phyloP scores from a whole-genome alignment of 2,797 vertebrate genomes.

The Muscicapa comitata region DNA sequence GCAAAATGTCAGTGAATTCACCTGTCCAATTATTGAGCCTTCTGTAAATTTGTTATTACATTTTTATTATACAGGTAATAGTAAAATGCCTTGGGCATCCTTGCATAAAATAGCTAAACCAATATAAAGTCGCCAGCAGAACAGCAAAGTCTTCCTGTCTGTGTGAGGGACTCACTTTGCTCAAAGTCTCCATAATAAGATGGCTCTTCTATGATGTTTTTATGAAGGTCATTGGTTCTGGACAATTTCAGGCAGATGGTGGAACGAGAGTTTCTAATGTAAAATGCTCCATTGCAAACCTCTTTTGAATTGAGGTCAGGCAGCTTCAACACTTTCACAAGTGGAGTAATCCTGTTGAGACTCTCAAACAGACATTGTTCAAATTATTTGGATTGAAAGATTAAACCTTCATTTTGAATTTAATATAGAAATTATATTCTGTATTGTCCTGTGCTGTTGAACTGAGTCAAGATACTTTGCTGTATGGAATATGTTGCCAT shows the following conservation, averaged over 20 bases:
- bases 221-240: background rate
- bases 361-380: background rate
- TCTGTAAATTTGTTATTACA: background rate
- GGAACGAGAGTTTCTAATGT: background rate
- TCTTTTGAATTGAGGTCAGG: background rate
- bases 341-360: background rate
- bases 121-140: background rate
- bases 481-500: background rate
- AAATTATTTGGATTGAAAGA: background rate
- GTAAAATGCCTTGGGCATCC: background rate
- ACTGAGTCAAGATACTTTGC: background rate
- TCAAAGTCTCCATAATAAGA: background rate
- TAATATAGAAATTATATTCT: background rate
- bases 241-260: background rate
- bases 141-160: background rate
- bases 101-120: background rate
- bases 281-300: background rate
- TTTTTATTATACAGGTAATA: slow-evolving; percentile 2
- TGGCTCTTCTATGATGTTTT: background rate
- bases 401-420: background rate
- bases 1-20: slow-evolving; percentile 20
- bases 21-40: background rate
- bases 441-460: background rate
- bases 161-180: background rate
- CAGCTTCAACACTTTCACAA: background rate